Evolutionary conservation across 2,888 invertebrate species (phyloP).

Genomic region (Acanthosepion esculentum): DNA sequence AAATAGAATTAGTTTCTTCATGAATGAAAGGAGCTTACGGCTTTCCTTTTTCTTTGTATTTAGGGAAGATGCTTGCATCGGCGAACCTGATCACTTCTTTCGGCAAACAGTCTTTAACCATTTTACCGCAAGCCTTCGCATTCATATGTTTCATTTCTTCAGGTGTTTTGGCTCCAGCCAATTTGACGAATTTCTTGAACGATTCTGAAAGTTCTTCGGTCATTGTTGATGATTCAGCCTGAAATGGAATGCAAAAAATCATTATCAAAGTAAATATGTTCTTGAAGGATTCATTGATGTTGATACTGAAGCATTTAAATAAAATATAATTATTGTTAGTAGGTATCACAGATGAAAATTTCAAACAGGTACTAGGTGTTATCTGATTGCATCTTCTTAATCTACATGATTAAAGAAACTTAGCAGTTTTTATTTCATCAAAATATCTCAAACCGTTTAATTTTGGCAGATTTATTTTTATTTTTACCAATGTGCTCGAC

Average conservation of each 20-base stretch:
- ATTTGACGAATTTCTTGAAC: constrained; percentile 40
- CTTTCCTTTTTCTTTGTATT: constrained; percentile 48
- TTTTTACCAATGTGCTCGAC: too few relatives aligned
- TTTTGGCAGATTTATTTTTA: too few relatives aligned
- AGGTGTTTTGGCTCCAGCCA: constrained; percentile 44
- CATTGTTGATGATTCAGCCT: background rate
- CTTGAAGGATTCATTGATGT: too few relatives aligned
- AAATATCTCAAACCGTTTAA: too few relatives aligned
- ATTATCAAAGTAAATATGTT: too few relatives aligned
- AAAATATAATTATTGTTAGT: background rate
- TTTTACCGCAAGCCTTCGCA: constrained; percentile 54
- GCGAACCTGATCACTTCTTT: constrained; percentile 52
- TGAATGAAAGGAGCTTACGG: background rate
- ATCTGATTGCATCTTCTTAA: too few relatives aligned
- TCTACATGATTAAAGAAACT: too few relatives aligned
- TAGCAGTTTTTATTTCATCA: too few relatives aligned
- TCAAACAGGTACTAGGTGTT: too few relatives aligned
- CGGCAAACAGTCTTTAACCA: constrained; percentile 53
- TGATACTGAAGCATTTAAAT: too few relatives aligned
- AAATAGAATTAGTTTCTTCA: background rate
- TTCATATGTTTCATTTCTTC: constrained; percentile 53
- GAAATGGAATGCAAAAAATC: background rate
- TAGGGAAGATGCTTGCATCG: constrained; percentile 59
- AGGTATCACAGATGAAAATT: too few relatives aligned
- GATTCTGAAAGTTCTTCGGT: background rate